Percentiles rank a stretch among this genome's conserved stretches.
phyloP scores from a whole-genome alignment of 2,797 vertebrate genomes.

The Scleropages formosus region DNA sequence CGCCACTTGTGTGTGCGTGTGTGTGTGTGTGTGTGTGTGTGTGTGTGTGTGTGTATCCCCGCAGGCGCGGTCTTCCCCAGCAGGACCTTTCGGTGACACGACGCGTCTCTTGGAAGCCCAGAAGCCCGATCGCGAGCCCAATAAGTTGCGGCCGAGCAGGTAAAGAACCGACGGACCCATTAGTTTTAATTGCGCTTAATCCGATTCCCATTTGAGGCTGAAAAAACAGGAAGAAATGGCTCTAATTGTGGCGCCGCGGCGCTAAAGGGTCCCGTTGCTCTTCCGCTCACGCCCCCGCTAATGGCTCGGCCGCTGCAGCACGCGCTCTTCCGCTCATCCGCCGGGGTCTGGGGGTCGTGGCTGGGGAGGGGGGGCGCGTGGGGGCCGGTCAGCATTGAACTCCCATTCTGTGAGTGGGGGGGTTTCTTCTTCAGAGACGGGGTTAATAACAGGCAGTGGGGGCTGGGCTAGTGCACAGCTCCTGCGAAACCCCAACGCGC shows the following conservation, averaged over 20 bases:
- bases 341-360: background rate
- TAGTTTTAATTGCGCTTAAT: constrained; percentile 18
- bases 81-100: no score
- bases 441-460: no score
- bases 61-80: no score
- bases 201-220: background rate
- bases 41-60: no score
- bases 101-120: no score
- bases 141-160: constrained; percentile 17
- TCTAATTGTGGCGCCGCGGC: background rate
- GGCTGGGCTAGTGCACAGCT: background rate
- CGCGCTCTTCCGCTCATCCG: background rate
- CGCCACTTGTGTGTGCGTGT: no score
- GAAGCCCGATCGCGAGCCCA: background rate
- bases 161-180: constrained; percentile 2
- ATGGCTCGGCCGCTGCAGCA: background rate
- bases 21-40: no score
- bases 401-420: background rate
- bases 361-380: background rate
- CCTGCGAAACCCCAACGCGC: no score
- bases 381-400: background rate
- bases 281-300: background rate
- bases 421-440: no score
- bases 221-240: background rate
- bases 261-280: background rate